A percentile compares a stretch with the other conserved stretches of the same genome.
These are phyloP conservation scores for Mycalesis mineus DNA, from an alignment of 2,888 invertebrate genomes.

Conservation along the genomic window DNA sequence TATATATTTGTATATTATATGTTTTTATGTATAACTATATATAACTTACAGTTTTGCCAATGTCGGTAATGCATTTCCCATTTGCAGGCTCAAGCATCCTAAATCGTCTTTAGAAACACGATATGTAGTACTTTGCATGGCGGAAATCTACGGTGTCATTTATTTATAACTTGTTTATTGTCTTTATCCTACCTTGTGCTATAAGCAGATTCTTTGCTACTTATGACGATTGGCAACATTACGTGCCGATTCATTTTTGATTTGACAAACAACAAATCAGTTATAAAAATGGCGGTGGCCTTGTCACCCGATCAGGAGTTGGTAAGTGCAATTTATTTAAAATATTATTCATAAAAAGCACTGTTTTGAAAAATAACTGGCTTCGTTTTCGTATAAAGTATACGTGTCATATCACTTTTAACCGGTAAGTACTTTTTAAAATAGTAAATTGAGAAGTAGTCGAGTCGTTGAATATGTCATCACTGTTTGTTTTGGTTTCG, in stretches of 20 bases:
- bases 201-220: too few relatives aligned
- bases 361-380: background rate
- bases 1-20: too few relatives aligned
- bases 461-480: conserved; percentile 64
- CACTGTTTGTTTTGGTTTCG: conserved; percentile 75
- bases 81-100: too few relatives aligned
- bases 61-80: too few relatives aligned
- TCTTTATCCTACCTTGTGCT: too few relatives aligned
- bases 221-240: background rate
- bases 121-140: too few relatives aligned
- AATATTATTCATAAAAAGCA: conserved; percentile 27
- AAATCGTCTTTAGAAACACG: too few relatives aligned
- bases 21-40: too few relatives aligned
- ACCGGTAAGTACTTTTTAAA: background rate
- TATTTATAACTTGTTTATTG: too few relatives aligned
- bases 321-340: conserved; percentile 73
- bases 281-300: conserved; percentile 81
- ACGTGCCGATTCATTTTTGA: background rate
- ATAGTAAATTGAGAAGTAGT: background rate
- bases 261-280: conserved; percentile 28
- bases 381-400: background rate
- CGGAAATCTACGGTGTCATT: too few relatives aligned
- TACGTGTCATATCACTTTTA: background rate
- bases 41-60: too few relatives aligned
- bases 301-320: conserved; percentile 87